These are phyloP conservation scores for Copsychus sechellarum DNA, from an alignment of 2,113 vertebrate genomes.

Conservation along the genomic window DNA sequence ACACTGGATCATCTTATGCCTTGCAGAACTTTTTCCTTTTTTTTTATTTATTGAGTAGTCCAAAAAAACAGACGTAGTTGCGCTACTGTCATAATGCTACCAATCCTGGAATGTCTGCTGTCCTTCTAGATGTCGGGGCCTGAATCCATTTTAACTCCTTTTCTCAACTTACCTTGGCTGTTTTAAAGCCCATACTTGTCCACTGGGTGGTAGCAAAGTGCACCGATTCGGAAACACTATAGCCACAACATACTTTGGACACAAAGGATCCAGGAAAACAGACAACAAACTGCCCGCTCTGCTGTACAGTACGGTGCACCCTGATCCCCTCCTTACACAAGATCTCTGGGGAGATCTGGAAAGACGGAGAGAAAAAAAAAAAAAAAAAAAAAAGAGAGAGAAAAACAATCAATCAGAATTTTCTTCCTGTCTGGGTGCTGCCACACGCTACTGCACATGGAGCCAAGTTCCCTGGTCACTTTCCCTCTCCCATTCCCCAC, in stretches of 20 bases:
- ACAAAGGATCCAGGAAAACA: slow-evolving; percentile 97
- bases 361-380: background rate
- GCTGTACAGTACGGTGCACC: slow-evolving; percentile 95
- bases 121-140: background rate
- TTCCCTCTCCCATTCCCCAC: background rate
- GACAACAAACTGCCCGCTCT: slow-evolving; percentile 96
- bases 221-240: slow-evolving; percentile 98
- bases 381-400: fast-evolving
- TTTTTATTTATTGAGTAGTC: background rate
- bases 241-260: slow-evolving; percentile 97
- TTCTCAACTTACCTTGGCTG: slow-evolving; percentile 87
- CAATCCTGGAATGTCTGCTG: slow-evolving; percentile 3
- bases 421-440: background rate
- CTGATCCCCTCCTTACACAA: slow-evolving; percentile 95
- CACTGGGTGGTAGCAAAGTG: slow-evolving; percentile 98
- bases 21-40: background rate
- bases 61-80: background rate
- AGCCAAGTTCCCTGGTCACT: background rate
- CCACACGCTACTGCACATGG: fast-evolving
- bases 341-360: slow-evolving; percentile 96
- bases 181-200: slow-evolving; percentile 97
- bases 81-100: background rate
- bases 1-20: background rate
- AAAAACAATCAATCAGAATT: background rate
- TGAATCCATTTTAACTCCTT: background rate